Conservation (phyloP, 1,140 invertebrate genomes). For the Brachionus paranguensis region DNA sequence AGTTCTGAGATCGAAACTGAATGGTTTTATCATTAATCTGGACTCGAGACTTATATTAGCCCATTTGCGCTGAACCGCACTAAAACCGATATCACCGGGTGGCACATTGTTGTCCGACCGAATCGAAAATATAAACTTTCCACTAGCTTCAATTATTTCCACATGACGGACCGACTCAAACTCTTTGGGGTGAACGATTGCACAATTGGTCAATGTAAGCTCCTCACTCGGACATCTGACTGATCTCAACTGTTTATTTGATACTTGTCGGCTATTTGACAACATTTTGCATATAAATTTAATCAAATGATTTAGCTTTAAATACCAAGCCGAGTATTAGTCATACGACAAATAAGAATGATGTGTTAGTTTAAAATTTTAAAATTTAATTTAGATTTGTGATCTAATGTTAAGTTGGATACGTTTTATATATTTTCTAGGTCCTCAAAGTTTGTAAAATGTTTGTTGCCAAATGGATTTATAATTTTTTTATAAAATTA, state of each 20-base stretch:
- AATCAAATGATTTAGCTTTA: constrained; percentile 12
- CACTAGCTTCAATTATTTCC: constrained; percentile 71
- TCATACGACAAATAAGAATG: neutral
- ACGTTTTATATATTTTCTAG: neutral
- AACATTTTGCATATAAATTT: neutral
- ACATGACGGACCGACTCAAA: constrained; percentile 74
- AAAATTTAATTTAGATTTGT: neutral
- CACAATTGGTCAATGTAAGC: constrained; percentile 83
- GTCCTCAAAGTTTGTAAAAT: too few relatives aligned
- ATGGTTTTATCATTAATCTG: constrained; percentile 72
- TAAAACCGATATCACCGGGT: constrained; percentile 78
- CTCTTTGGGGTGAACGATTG: constrained; percentile 75
- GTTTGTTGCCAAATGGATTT: too few relatives aligned
- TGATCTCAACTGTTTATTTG: constrained; percentile 63
- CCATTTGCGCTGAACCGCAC: constrained; percentile 82
- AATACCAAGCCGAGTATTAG: neutral
- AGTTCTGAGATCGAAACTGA: constrained; percentile 64
- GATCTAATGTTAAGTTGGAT: neutral
- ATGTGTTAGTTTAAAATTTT: neutral
- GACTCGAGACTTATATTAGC: constrained; percentile 83
- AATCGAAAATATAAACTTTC: constrained; percentile 75
- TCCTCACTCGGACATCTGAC: constrained; percentile 89
- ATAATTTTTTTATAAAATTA: too few relatives aligned
- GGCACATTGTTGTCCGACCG: constrained; percentile 68
- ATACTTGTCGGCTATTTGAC: neutral